Evolutionary conservation across 2,113 vertebrate genomes (phyloP), one percentile per base, ranked within the genome.

Genomic region (Holacanthus passer): DNA sequence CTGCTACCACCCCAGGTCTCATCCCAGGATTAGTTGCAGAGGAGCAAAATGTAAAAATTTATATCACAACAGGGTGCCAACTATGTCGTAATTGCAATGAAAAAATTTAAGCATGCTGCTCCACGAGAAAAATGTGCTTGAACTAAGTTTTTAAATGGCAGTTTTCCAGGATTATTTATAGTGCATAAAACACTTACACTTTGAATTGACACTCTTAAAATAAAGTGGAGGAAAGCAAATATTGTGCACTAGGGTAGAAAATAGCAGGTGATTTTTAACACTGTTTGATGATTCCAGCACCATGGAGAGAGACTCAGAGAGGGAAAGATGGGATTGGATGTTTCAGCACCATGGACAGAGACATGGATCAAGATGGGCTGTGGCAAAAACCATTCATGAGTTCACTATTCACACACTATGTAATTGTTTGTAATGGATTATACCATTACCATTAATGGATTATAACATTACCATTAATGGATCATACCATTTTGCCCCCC

Each of bases 331-430:
- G 3, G 3, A 7, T 17, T 39, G 37, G 24, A 1, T 19, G 43
- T 60, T 89, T 89, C 85, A 87, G 87, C 39, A 87, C 78, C 87
- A 64, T 2, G 73, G 82, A 90, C 68, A 89, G 82, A 86, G 58
- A 47, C 69, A 64, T 2, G 12, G 12, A 10, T 1, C 7, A 7
- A 8, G 8, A 14, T 14, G 27, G 16, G 14, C 8, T 32, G 48
- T 52, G 7, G 17, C 20, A 14, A 0, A 22, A 12, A 37, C 32
- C 27, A 50, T 2, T 20, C 16, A 64, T 7, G 9, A 8, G 55
- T 19, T 58, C 29, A 56, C 58, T n/a, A n/a, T 27, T 58, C 1
- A 2, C 29, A 47, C 19, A 55, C 8, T 27, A 2, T 32, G 4
- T 29, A 11, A 48, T 12, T 31, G 10, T 47, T 11, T 55, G 11